Evolutionary conservation across 2,113 vertebrate genomes (phyloP).

Genomic region (Dasyurus viverrinus): DNA sequence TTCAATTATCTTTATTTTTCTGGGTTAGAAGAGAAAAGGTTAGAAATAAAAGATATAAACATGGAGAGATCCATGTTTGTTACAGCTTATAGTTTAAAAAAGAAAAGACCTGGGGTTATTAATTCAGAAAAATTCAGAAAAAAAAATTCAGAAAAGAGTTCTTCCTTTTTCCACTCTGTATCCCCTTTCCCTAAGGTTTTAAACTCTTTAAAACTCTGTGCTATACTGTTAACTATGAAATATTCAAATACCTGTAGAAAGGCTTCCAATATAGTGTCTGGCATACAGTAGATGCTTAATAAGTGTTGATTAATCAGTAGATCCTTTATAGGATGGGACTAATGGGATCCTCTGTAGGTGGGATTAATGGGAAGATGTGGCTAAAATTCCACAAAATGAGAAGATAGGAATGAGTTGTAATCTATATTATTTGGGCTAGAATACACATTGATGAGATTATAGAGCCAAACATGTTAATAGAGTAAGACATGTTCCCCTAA

Average conservation of each 20-base stretch:
- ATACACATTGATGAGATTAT: not conserved
- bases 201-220: not conserved
- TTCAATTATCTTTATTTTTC: conserved; percentile 50
- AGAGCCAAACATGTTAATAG: not conserved
- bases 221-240: not conserved
- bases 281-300: not conserved
- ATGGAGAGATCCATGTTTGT: conserved; percentile 42
- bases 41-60: conserved; percentile 66
- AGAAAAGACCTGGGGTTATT: conserved; percentile 57
- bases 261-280: not conserved
- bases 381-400: not conserved
- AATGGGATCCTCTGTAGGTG: not conserved
- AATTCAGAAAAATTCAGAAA: conserved; percentile 65
- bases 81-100: conserved; percentile 46
- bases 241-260: not conserved
- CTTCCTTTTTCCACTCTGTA: not conserved
- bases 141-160: not conserved
- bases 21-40: conserved; percentile 54
- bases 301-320: not conserved
- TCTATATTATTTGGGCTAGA: not conserved
- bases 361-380: not conserved
- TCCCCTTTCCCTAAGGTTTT: not conserved
- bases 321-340: not conserved
- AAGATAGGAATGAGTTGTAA: not conserved
- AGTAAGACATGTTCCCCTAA: not conserved